Base-by-base conservation (phyloP, 2,797 vertebrate genomes). In the Urocyon cinereoargenteus region DNA sequence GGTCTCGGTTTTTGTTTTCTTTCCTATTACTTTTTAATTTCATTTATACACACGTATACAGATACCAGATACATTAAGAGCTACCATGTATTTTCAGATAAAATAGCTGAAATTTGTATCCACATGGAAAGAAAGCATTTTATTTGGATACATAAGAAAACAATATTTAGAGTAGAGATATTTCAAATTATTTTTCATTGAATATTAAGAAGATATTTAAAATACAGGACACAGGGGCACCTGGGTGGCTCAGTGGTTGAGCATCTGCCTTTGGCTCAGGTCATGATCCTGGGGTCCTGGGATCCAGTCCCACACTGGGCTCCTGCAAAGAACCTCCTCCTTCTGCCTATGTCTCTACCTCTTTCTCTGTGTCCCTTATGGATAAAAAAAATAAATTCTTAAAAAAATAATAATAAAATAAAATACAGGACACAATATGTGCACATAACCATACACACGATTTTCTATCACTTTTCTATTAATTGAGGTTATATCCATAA, bases 401-500 rank as follows among this genome's bases (percentile, higher is more conserved):
- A 5, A 1, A 40, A 40, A 40, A 40, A 6, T n/a, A 40, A 40
- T 40, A 40, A 40, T 40, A 7, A 40, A 40, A 40, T 73, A 77
- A 82, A 13, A 53, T 78, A 31, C 24, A 53, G n/a, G 7, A 79
- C 4, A 75, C 0, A 55, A 26, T 81, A 18, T 83, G 7, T 55
- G 2, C 13, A 90, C 24, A 79, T 36, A 90, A 21, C 57, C 13
- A 40, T 59, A 84, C 5, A 31, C 19, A 45, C 75, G 83, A 59
- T 96, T 70, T 91, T 11, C 22, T 77, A n/a, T 45, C 85, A 12
- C 15, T 82, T 96, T 92, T 88, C 19, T 40, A 81, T 53, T 40
- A 85, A 14, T 40, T 36, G 57, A 82, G 11, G 61, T 45, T 21
- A 64, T 22, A 78, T 31, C 13, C 75, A 82, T 19, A 53, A n/a